Conservation (phyloP, 2,888 invertebrate species). For the Anthophora plumipes region DNA sequence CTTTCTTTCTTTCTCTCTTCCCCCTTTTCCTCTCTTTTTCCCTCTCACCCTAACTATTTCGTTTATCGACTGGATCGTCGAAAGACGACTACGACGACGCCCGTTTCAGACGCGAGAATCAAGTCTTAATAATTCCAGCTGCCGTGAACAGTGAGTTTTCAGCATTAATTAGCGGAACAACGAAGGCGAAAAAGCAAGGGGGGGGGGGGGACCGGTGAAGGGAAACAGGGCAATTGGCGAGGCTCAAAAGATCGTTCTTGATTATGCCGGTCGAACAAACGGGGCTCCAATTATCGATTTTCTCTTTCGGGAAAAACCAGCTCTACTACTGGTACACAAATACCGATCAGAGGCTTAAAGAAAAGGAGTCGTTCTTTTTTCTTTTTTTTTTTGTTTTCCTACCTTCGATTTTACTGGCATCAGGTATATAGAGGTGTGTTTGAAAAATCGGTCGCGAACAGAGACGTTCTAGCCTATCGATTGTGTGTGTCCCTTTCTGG, state of each 20-base stretch:
- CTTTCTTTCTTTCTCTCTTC: not conserved
- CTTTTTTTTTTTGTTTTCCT: not conserved
- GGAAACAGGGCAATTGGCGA: conserved; percentile 13
- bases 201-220: not conserved
- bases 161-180: conserved; percentile 41
- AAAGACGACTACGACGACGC: not conserved
- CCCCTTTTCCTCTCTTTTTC: not conserved
- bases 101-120: not conserved
- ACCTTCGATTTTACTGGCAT: not conserved
- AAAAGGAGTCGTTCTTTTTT: not conserved
- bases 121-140: conserved; percentile 8
- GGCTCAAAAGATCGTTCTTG: conserved; percentile 28
- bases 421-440: not conserved
- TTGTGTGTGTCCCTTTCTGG: conserved; percentile 35
- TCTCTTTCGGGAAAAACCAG: not conserved
- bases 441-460: conserved; percentile 49
- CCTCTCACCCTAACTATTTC: not conserved
- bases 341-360: not conserved
- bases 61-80: not conserved
- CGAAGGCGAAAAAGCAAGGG: not conserved
- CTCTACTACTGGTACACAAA: not conserved
- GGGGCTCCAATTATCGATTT: conserved; percentile 40
- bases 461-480: conserved; percentile 58
- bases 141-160: not conserved
- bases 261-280: conserved; percentile 36